Conservation (phyloP, 64 coral and sea anemone genomes). For the Platygyra sinensis region DNA sequence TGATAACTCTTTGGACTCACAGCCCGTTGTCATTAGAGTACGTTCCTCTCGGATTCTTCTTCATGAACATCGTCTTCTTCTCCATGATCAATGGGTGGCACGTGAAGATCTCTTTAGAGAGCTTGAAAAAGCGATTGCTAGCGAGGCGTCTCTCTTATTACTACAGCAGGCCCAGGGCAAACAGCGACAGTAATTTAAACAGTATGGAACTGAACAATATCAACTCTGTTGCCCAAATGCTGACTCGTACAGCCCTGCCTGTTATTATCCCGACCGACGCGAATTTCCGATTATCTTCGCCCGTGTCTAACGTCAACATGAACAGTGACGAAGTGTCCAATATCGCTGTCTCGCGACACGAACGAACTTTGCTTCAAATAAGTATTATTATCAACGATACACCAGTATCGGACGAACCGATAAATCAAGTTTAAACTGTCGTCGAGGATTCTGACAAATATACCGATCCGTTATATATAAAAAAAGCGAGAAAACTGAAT, state of each 20-base stretch:
- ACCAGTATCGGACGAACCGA: constrained; percentile 3
- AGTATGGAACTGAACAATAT: constrained; percentile 66
- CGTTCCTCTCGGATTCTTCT: constrained; percentile 83
- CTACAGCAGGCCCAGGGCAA: neutral
- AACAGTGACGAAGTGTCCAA: constrained; percentile 70
- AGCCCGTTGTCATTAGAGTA: constrained; percentile 72
- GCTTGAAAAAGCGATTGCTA: constrained; percentile 43
- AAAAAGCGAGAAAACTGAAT: neutral
- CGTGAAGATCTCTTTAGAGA: constrained; percentile 63
- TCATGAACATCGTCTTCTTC: constrained; percentile 92
- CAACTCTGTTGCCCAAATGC: neutral
- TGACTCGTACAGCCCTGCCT: neutral
- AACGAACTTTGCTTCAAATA: constrained; percentile 74
- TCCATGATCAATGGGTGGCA: constrained; percentile 80
- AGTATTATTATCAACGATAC: constrained; percentile 60
- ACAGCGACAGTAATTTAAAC: neutral
- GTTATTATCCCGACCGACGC: constrained; percentile 71
- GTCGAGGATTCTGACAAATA: neutral
- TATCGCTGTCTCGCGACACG: constrained; percentile 55
- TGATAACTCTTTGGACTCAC: constrained; percentile 5
- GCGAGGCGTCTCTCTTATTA: constrained; percentile 1
- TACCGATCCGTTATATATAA: neutral
- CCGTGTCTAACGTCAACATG: constrained; percentile 84
- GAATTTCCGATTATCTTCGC: constrained; percentile 68
- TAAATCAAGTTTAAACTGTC: neutral